phyloP scores from a whole-genome alignment of 2,113 vertebrate genomes.

The Zosterops lateralis region DNA sequence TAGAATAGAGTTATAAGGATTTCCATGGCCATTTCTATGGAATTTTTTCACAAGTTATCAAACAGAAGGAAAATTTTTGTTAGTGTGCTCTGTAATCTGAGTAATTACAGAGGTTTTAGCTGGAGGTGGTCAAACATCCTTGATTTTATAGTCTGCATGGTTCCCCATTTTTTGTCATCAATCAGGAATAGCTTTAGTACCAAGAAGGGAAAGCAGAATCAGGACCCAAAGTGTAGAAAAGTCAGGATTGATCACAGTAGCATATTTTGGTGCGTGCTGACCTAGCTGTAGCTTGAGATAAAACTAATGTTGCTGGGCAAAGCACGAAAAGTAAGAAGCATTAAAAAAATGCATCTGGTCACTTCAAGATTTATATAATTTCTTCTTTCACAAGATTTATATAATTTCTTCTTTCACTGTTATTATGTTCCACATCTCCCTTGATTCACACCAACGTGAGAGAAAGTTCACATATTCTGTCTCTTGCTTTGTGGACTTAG shows the following conservation, averaged over 20 bases:
- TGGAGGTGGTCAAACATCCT: neutral
- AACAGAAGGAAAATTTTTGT: neutral
- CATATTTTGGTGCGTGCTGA: neutral
- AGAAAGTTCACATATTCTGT: neutral
- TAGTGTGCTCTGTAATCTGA: neutral
- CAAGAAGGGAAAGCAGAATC: neutral
- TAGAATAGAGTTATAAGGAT: neutral
- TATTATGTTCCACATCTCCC: neutral
- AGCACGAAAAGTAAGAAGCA: neutral
- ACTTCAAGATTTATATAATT: neutral
- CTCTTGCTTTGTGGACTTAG: neutral
- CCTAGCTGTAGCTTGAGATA: neutral
- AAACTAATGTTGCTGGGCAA: neutral
- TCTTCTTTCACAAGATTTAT: neutral
- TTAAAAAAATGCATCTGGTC: neutral
- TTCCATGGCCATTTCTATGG: neutral
- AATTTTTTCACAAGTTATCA: neutral
- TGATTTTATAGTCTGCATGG: neutral
- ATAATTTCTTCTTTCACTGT: neutral
- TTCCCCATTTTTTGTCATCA: neutral
- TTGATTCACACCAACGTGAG: neutral
- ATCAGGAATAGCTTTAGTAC: neutral
- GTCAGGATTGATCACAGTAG: neutral
- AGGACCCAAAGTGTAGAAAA: neutral
- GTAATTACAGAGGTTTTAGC: neutral